Evolutionary conservation across 2,888 invertebrate genomes (phyloP), one percentile per base, ranked within the genome.

Genomic region (Rotaria magnacalcarata): DNA sequence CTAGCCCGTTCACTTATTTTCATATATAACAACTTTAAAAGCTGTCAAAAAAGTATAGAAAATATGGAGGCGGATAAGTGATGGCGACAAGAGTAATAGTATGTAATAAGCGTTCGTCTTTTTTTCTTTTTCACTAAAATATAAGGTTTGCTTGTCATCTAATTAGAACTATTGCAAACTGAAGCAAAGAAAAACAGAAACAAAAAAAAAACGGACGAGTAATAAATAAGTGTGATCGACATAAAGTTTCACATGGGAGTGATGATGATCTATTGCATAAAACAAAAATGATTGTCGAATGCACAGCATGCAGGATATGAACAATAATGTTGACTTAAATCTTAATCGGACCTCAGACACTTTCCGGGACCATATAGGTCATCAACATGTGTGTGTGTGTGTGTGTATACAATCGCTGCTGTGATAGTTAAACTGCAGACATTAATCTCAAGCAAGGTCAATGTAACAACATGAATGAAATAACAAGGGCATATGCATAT

Each of bases 31-130:
- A 60, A 60, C n/a, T 60, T 60, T 60, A 60, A 27, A 60, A 60
- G 27, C 58, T 60, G 58, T 60, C 58, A 60, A 60, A 27, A 58
- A 60, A 60, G 14, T 27, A 60, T n/a, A 60, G 58, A n/a, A 27
- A 27, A 60, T 60, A 60, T 27, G 58, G 58, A 60, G 58, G 58
- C 58, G 58, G n/a, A 60, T 7, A 60, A n/a, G 58, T 60, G 58
- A n/a, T 27, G 58, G 58, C 58, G 58, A 60, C 58, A 60, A 60
- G 58, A 60, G 58, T 60, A 60, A 60, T 60, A 60, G 58, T 60
- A 60, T 60, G 58, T 60, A 60, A n/a, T 60, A 60, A 60, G 58
- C 58, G 58, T 60, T 60, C 58, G 58, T 60, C 58, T 60, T 60
- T 60, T 60, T 60, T 60, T 24, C 11, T 60, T 14, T 60, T 27